phyloP scores from a whole-genome alignment of 2,113 vertebrate genomes.

The Recurvirostra avosetta region DNA sequence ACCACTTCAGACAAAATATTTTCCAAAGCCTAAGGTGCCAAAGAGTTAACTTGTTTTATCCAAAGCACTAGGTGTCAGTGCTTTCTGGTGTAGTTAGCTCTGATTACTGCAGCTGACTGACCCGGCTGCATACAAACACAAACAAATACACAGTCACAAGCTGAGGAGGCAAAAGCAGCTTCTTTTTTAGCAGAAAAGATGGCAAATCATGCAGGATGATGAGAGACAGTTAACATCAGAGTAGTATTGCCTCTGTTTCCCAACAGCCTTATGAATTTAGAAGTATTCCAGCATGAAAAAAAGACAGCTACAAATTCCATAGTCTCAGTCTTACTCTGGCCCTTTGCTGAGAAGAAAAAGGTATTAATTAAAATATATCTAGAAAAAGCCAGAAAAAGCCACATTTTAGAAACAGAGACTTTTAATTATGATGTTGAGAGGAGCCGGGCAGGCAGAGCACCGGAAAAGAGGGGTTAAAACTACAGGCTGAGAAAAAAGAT shows the following conservation, averaged over 20 bases:
- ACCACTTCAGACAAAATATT: not conserved
- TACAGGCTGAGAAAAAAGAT: not conserved
- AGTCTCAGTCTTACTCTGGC: not conserved
- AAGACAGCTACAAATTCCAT: not conserved
- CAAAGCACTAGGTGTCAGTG: not conserved
- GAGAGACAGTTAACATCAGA: not conserved
- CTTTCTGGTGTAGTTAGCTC: not conserved
- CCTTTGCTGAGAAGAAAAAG: not conserved
- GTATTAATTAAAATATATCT: not conserved
- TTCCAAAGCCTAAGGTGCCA: not conserved
- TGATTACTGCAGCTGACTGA: not conserved
- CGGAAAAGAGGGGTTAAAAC: not conserved
- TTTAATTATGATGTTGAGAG: not conserved
- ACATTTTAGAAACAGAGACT: not conserved
- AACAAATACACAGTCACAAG: not conserved
- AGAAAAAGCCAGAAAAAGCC: not conserved
- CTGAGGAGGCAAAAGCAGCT: not conserved
- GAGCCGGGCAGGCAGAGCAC: not conserved
- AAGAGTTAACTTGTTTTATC: not conserved
- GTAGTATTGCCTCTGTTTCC: not conserved
- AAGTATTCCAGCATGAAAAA: not conserved
- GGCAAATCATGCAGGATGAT: not conserved
- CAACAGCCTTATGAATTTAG: not conserved
- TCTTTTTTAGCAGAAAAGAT: not conserved
- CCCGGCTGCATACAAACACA: not conserved